Conservation (phyloP, 1,140 invertebrate genomes). For the Ostrea denselamellosa region DNA sequence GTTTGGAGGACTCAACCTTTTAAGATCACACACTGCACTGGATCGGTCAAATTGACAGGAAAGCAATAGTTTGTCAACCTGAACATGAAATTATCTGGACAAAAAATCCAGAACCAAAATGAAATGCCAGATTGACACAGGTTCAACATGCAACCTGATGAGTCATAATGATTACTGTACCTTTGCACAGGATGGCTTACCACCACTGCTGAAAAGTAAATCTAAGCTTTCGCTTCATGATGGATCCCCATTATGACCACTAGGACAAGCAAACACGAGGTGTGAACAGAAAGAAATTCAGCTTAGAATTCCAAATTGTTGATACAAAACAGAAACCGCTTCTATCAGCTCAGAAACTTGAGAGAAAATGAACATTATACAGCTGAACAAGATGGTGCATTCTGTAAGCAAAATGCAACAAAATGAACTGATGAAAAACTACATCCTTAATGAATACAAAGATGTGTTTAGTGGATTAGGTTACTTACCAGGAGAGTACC, state of each 20-base stretch:
- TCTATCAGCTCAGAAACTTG: conserved; percentile 19
- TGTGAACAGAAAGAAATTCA: neutral
- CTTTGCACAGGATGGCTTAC: neutral
- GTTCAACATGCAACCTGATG: conserved; percentile 44
- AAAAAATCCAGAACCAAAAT: neutral
- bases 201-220: neutral
- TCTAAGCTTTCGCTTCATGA: neutral
- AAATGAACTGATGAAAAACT: conserved; percentile 53
- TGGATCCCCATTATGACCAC: neutral
- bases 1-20: neutral
- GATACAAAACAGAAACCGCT: neutral
- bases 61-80: conserved; percentile 34
- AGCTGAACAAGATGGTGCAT: neutral
- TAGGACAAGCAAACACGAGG: neutral
- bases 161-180: conserved; percentile 23
- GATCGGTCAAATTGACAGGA: neutral
- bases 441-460: conserved; percentile 39
- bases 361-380: neutral
- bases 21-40: neutral
- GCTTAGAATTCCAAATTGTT: neutral
- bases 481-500: conserved; percentile 43
- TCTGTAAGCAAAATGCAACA: neutral
- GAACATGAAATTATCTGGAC: neutral
- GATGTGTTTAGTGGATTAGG: conserved; percentile 56
- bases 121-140: conserved; percentile 48